These are phyloP conservation scores for Anthonomus grandis DNA, from an alignment of 1,140 invertebrate genomes.

Conservation along the genomic window DNA sequence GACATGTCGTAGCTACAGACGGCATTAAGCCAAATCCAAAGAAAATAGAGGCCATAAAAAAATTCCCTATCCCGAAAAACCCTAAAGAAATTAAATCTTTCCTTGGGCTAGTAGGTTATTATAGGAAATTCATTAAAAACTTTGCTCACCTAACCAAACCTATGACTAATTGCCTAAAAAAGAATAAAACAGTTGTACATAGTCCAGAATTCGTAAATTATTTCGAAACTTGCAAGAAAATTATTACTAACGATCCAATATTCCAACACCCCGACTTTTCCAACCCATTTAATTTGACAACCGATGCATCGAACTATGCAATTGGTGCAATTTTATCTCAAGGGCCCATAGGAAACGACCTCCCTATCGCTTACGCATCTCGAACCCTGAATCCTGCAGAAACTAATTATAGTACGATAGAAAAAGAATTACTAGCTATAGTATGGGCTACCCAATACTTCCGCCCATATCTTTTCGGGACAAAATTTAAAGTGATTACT, in stretches of 20 bases:
- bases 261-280: constrained; percentile 43
- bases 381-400: constrained; percentile 37
- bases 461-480: constrained; percentile 30
- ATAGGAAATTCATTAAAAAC: constrained; percentile 33
- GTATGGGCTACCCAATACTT: constrained; percentile 48
- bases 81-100: constrained; percentile 22
- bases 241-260: constrained; percentile 29
- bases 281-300: constrained; percentile 39
- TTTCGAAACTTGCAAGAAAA: constrained; percentile 32
- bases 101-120: constrained; percentile 28
- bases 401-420: constrained; percentile 36
- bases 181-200: constrained; percentile 24
- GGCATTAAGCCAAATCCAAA: constrained; percentile 26
- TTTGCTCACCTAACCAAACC: constrained; percentile 38
- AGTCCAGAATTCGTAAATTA: constrained; percentile 9
- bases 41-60: constrained; percentile 14
- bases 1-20: constrained; percentile 21
- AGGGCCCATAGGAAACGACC: constrained; percentile 28
- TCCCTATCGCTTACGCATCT: constrained; percentile 35
- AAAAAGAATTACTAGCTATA: constrained; percentile 47
- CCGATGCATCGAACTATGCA: constrained; percentile 42
- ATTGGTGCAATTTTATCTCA: constrained; percentile 34
- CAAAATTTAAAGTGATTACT: constrained; percentile 42
- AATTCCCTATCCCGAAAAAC: constrained; percentile 14
- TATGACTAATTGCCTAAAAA: constrained; percentile 37